These are phyloP conservation scores for Orchesellides sinensis DNA, from an alignment of 2,888 invertebrate genomes.

Conservation along the genomic window DNA sequence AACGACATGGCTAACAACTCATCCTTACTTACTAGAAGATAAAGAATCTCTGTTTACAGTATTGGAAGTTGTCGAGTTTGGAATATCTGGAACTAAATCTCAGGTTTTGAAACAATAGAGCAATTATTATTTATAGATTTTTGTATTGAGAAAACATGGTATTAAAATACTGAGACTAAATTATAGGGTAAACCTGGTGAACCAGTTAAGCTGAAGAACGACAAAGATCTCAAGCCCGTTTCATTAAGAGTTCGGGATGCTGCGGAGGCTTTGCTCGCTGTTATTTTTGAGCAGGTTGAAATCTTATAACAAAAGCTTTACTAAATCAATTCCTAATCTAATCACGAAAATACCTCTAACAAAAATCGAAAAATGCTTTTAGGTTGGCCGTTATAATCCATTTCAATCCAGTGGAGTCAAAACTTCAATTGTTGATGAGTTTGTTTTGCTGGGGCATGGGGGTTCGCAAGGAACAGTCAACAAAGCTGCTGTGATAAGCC, in stretches of 20 bases:
- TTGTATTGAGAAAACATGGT: too few relatives aligned
- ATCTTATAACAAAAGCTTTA: too few relatives aligned
- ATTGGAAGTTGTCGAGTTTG: slow-evolving; percentile 97
- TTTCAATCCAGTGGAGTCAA: slow-evolving; percentile 61
- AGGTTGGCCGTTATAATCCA: slow-evolving; percentile 71
- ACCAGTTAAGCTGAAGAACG: slow-evolving; percentile 93
- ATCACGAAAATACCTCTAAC: not conserved
- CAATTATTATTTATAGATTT: too few relatives aligned
- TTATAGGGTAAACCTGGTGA: slow-evolving; percentile 88
- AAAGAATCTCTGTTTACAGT: slow-evolving; percentile 95
- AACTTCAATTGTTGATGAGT: slow-evolving; percentile 71
- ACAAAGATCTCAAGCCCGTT: slow-evolving; percentile 97
- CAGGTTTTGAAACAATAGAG: slow-evolving; percentile 77
- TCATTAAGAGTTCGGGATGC: slow-evolving; percentile 98
- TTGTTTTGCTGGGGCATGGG: slow-evolving; percentile 66
- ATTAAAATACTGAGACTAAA: too few relatives aligned
- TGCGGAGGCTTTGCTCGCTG: slow-evolving; percentile 94
- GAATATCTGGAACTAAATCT: slow-evolving; percentile 95
- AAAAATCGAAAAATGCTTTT: not conserved
- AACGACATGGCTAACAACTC: slow-evolving; percentile 93
- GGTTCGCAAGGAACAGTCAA: slow-evolving; percentile 34
- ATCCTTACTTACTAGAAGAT: slow-evolving; percentile 92
- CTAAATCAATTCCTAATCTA: too few relatives aligned
- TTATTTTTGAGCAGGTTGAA: slow-evolving; percentile 90
- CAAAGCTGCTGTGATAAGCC: slow-evolving; percentile 81